Base-by-base conservation (phyloP, 1,140 invertebrate genomes). In the Brachionus calyciflorus region DNA sequence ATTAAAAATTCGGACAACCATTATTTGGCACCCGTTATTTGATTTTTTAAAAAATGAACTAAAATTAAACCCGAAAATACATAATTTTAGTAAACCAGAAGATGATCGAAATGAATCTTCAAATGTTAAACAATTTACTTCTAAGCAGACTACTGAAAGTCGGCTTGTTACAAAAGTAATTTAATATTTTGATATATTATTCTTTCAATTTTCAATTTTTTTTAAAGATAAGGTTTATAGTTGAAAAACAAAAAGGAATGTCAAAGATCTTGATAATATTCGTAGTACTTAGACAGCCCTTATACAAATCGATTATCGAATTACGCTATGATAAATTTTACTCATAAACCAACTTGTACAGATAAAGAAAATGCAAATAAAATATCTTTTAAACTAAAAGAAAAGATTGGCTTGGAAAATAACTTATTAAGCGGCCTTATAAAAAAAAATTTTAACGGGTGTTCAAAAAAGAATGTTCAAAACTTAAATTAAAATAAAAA, bases 271-370 rank as follows among this genome's bases (percentile, higher is more conserved):
- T 21, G 51, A 53, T 53, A 53, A 53, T 26, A 24, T 53, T 19
- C 9, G 51, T 21, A 53, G 24, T 53, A 53, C 51, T 3, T 3
- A 10, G 3, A 21, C 51, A 10, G 51, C n/a, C 2, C 51, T 21
- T 53, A 53, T 53, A 3, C 51, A 19, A 53, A 53, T 53, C 24
- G 51, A 53, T 53, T 53, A 53, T 53, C 2, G 51, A 53, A 53
- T 53, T 26, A 12, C 24, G 51, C 51, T 6, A 53, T 53, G 51
- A 24, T 2, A 3, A 53, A 53, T 26, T 53, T 53, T 21, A 21
- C 4, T 19, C 51, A 53, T 24, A 53, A 53, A 21, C 24, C 51
- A 24, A 6, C 3, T 53, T 53, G 51, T 53, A n/a, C 51, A 21
- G 51, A 53, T 53, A 9, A 24, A 4, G 51, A 53, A 53, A 21